Base-by-base conservation (phyloP, 2,888 invertebrate species). In the Euclidia mi region DNA sequence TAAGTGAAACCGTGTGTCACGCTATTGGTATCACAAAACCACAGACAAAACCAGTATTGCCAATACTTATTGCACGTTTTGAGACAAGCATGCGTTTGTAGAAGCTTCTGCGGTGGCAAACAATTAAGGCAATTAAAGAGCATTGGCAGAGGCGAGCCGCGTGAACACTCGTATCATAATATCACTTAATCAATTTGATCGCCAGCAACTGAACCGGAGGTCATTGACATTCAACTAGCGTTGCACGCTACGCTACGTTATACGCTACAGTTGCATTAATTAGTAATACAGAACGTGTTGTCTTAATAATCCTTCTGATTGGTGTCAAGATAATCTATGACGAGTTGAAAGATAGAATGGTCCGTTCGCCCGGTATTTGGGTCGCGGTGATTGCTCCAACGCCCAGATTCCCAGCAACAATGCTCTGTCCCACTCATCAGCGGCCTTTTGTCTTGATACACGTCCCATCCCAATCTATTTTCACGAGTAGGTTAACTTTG, bases 101-200 rank as follows among this genome's bases (percentile, higher is more conserved):
- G 32, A 46, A 63, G 53, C 57, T 57, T 60, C 56, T 59, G 58
- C 56, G 65, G 44, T 62, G 79, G 76, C 60, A 53, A 51, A 71
- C 84, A 89, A 92, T 92, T 89, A 90, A 87, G 82, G 75, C 91
- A 91, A 91, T 93, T 89, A 91, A 85, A 90, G 82, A 84, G 85
- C 89, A 88, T 89, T 84, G 86, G 76, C 81, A 77, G 66, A 76
- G 75, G 65, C 76, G 70, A 79, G 81, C 78, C 83, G 85, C 85
- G 87, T 84, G 87, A 82, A 70, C 70, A 80, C 70, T 82, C 75
- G 79, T 85, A 89, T 88, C 85, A 85, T 88, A 88, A 89, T 88
- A 90, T 85, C 85, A 79, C 79, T 87, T 87, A 88, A 91, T 92
- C 90, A 90, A 90, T 89, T 90, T 85, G 88, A 85, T 90, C 87